These are phyloP conservation scores for Pectinophora gossypiella DNA, from an alignment of 1,140 invertebrate species.

Conservation along the genomic window DNA sequence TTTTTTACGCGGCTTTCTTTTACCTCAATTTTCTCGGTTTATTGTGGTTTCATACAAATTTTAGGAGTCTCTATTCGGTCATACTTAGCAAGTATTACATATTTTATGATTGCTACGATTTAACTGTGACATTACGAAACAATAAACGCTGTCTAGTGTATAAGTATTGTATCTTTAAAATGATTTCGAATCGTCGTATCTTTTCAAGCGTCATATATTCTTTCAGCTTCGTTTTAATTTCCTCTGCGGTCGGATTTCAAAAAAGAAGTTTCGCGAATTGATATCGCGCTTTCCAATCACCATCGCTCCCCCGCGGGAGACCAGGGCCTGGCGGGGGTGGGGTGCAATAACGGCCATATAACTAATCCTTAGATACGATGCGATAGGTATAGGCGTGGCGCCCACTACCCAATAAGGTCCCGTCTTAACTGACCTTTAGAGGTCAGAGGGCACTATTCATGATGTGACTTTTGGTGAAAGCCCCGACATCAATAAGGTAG, in stretches of 20 bases:
- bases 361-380: constrained; percentile 22
- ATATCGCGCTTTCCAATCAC: constrained; percentile 41
- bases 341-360: constrained; percentile 27
- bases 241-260: constrained; percentile 20
- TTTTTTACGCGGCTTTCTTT: constrained; percentile 58
- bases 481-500: neutral
- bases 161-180: too few species aligned
- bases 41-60: constrained; percentile 59
- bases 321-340: constrained; percentile 8
- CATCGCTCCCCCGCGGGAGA: constrained; percentile 17
- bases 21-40: constrained; percentile 55
- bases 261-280: constrained; percentile 39
- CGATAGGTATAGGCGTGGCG: neutral
- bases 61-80: constrained; percentile 35
- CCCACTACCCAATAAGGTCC: constrained; percentile 13
- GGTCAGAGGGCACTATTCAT: neutral
- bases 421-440: constrained; percentile 30
- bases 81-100: constrained; percentile 31
- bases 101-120: neutral
- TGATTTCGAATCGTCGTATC: too few species aligned
- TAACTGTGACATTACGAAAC: constrained; percentile 6
- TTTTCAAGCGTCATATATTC: too few species aligned
- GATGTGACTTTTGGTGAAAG: neutral
- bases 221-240: constrained; percentile 34
- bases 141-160: neutral